phyloP scores from a whole-genome alignment of 2,113 vertebrate genomes.

The Lophotis ruficrista region DNA sequence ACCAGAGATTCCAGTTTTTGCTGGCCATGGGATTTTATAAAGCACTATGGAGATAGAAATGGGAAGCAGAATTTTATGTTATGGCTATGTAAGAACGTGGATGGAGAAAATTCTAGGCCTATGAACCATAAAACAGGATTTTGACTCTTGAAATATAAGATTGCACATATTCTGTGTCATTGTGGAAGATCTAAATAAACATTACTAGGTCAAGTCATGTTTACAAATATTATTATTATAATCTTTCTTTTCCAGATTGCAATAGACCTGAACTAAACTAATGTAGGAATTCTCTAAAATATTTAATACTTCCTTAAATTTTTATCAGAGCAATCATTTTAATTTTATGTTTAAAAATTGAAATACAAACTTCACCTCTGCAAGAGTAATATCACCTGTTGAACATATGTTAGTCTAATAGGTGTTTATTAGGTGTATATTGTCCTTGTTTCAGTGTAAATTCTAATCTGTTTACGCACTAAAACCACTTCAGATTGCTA shows the following conservation, averaged over 20 bases:
- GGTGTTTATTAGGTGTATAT: background rate
- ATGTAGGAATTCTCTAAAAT: background rate
- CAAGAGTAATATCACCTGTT: background rate
- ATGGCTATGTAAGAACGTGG: background rate
- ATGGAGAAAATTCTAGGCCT: background rate
- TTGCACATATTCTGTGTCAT: background rate
- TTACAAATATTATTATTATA: background rate
- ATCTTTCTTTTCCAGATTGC: background rate
- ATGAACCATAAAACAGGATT: background rate
- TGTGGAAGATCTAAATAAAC: background rate
- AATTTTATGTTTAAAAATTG: background rate
- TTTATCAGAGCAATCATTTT: background rate
- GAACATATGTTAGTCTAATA: background rate
- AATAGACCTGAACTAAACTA: background rate
- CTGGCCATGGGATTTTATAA: background rate
- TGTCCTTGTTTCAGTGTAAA: background rate
- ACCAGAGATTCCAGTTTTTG: background rate
- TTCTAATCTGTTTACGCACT: background rate
- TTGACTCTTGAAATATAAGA: background rate
- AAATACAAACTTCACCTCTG: background rate
- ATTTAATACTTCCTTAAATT: background rate
- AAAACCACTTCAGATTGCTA: background rate
- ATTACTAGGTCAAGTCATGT: background rate
- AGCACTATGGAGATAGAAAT: background rate
- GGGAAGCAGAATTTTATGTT: background rate